Conservation (phyloP, 1,140 invertebrate species). For the Globodera rostochiensis region DNA sequence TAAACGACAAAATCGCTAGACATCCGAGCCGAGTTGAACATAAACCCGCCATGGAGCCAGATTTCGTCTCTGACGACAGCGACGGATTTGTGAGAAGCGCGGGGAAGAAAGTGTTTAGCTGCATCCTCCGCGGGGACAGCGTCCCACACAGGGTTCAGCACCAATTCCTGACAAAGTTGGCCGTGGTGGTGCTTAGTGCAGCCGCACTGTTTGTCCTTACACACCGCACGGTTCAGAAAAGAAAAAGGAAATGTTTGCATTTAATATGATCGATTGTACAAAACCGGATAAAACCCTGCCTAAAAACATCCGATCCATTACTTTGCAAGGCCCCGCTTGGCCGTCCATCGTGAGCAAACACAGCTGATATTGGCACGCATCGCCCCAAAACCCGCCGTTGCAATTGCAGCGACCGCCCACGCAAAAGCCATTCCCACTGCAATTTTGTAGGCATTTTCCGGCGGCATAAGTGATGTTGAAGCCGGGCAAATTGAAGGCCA, state of each 20-base stretch:
- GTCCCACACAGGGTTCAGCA: conserved; percentile 48
- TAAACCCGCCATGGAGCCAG: conserved; percentile 58
- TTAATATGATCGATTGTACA: not conserved
- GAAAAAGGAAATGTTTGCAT: not conserved
- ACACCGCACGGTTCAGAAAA: conserved; percentile 20
- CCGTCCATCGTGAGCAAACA: conserved; percentile 26
- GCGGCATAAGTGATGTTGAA: conserved; percentile 61
- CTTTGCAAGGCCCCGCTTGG: conserved; percentile 43
- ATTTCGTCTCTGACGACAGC: conserved; percentile 45
- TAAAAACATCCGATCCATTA: not conserved
- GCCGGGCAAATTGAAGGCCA: conserved; percentile 61
- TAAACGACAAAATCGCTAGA: conserved; percentile 43
- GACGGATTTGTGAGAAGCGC: conserved; percentile 56
- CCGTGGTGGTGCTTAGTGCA: conserved; percentile 46
- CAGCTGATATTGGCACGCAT: conserved; percentile 43
- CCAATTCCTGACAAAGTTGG: conserved; percentile 48
- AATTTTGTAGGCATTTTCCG: conserved; percentile 54
- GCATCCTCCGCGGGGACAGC: conserved; percentile 14
- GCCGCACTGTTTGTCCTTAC: conserved; percentile 40
- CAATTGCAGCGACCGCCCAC: conserved; percentile 27
- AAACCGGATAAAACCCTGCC: not conserved
- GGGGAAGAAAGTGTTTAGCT: conserved; percentile 34
- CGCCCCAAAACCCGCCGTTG: conserved; percentile 35
- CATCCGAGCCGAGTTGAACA: conserved; percentile 24
- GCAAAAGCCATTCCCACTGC: conserved; percentile 49